Conservation (phyloP, 2,113 vertebrate genomes). For the Tauraco erythrolophus region DNA sequence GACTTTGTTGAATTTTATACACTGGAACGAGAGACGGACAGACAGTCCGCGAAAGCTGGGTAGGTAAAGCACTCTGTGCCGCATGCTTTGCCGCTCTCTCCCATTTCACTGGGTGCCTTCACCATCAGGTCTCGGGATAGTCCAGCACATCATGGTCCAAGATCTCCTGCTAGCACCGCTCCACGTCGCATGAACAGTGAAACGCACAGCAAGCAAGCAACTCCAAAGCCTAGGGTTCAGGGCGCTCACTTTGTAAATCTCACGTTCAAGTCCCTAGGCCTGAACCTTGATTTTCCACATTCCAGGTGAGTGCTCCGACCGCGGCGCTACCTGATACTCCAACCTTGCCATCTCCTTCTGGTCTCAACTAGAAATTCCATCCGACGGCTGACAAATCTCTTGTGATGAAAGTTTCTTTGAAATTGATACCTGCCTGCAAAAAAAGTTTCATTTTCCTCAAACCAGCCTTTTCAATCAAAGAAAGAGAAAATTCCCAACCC, state of each 20-base stretch:
- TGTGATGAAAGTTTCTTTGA: conserved; percentile 68
- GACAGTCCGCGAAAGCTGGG: not conserved
- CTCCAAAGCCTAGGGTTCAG: not conserved
- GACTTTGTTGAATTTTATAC: not conserved
- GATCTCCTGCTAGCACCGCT: not conserved
- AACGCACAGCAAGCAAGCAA: not conserved
- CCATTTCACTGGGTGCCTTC: not conserved
- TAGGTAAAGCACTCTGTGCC: not conserved
- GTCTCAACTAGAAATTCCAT: conserved; percentile 52
- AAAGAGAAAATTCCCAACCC: not conserved
- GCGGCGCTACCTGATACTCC: conserved; percentile 9
- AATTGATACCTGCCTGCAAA: conserved; percentile 29
- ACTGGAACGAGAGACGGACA: not conserved
- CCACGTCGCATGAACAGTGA: not conserved
- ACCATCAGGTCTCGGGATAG: not conserved
- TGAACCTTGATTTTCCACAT: conserved; percentile 65
- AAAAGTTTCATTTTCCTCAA: conserved; percentile 17
- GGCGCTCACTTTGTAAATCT: not conserved
- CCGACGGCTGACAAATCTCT: conserved; percentile 57
- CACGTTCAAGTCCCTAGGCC: conserved; percentile 41
- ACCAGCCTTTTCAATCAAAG: conserved; percentile 27
- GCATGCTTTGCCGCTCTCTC: not conserved
- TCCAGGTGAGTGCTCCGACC: conserved; percentile 51
- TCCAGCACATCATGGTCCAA: not conserved
- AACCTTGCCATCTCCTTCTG: conserved; percentile 58